Evolutionary conservation across 2,113 vertebrate genomes (phyloP), one percentile per base, ranked within the genome.

Genomic region (Ginglymostoma cirratum): DNA sequence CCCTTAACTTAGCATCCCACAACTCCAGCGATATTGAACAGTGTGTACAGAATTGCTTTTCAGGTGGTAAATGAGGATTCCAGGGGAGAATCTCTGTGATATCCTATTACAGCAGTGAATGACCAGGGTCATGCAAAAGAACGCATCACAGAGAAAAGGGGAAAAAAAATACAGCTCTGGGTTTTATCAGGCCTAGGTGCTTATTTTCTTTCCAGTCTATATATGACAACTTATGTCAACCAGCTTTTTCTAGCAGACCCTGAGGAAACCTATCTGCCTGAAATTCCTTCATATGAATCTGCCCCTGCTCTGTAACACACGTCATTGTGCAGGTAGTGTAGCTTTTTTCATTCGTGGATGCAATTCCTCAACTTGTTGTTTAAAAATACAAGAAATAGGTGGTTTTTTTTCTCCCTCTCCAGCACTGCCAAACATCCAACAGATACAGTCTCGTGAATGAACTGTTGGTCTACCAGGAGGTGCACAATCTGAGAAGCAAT

Each of bases 21-120:
- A 95, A 45, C 69, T 30, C 52, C 42, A 45, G 94, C 72, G 69
- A 34, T 34, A 70, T 45, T 95, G 67, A 70, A 24, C 69, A 52
- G 38, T 97, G 97, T 97, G 97, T 97, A 97, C 97, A n/a, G 98
- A 98, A 97, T 97, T 97, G 97, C 97, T 98, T 97, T 98, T 98
- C 97, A 98, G 97, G 97, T 96, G 97, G 96, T 96, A 97, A 97
- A 97, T 97, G 97, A 97, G 97, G 97, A 97, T 95, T 95, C 94
- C 97, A 97, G 67, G 96, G 96, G 96, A 97, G 97, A 97, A 97
- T 97, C 97, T 97, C 97, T 97, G 97, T 97, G 97, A 97, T 98
- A 97, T 98, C 97, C 96, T 96, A 97, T 98, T 98, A 98, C 97
- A 97, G 97, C 98, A 97, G 97, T 96, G 97, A 96, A 97, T 97